A percentile compares a stretch with the other conserved stretches of the same genome.
Conservation (phyloP, 2,888 invertebrate genomes). For the Criorhina ranunculi region DNA sequence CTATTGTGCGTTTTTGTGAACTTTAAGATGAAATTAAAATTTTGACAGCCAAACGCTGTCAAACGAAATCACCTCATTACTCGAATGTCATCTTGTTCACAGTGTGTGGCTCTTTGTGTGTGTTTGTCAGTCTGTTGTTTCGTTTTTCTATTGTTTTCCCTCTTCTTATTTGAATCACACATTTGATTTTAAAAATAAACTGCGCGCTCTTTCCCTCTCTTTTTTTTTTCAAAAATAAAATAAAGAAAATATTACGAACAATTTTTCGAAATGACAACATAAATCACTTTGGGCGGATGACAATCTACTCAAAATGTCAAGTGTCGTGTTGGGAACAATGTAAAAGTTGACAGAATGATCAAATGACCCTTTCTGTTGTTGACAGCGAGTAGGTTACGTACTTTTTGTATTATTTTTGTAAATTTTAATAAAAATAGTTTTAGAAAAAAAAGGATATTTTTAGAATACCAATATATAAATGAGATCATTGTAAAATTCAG, state of each 20-base stretch:
- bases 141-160: not conserved
- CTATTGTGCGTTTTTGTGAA: not conserved
- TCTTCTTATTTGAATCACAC: conserved; percentile 8
- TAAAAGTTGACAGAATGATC: conserved; percentile 52
- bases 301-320: conserved; percentile 62
- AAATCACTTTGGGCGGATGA: conserved; percentile 54
- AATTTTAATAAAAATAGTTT: not conserved
- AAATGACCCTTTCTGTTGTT: conserved; percentile 39
- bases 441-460: not conserved
- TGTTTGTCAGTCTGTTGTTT: not conserved
- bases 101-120: not conserved
- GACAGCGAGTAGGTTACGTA: conserved; percentile 2
- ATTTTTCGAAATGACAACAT: conserved; percentile 46
- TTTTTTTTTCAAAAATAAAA: not conserved
- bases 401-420: not conserved
- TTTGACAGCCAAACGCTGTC: conserved; percentile 7
- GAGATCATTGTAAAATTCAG: too few relatives aligned
- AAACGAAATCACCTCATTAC: conserved; percentile 19
- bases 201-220: too few relatives aligned
- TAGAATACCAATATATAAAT: not conserved
- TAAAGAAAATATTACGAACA: not conserved
- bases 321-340: conserved; percentile 54
- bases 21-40: not conserved
- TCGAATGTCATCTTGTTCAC: not conserved
- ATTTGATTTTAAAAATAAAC: conserved; percentile 26